A percentile compares a stretch with the other conserved stretches of the same genome.
Conservation (phyloP, 23 tunicate genomes). For the Clavelina lepadiformis region DNA sequence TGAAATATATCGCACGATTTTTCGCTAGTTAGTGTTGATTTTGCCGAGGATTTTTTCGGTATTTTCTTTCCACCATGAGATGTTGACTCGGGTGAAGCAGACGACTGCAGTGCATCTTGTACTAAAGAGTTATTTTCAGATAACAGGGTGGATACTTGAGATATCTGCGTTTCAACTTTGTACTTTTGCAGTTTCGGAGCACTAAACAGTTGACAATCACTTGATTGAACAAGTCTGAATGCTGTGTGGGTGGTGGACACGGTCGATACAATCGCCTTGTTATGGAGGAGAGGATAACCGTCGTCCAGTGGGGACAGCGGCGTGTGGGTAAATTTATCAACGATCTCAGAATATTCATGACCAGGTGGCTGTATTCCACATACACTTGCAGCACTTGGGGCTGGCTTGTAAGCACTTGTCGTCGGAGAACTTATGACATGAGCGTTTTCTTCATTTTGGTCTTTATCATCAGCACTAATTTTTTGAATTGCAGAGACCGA, state of each 20-base stretch:
- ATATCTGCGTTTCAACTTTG: conserved; percentile 16
- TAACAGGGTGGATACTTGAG: conserved; percentile 12
- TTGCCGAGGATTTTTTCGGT: too few species aligned
- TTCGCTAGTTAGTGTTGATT: too few species aligned
- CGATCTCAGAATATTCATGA: conserved; percentile 18
- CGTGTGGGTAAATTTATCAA: conserved; percentile 14
- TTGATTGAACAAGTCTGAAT: conserved; percentile 5
- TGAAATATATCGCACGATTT: too few species aligned
- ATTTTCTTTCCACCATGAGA: too few species aligned
- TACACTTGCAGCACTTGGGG: conserved; percentile 42
- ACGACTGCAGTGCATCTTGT: too few species aligned
- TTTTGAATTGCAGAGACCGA: background rate
- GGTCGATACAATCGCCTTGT: background rate
- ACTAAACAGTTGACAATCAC: background rate
- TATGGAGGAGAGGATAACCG: background rate
- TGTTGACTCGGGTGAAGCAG: too few species aligned
- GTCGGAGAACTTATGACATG: background rate
- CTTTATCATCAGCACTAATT: too few species aligned
- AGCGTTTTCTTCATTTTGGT: background rate
- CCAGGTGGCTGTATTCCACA: conserved; percentile 8
- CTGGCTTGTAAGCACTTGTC: conserved; percentile 22
- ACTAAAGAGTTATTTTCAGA: conserved; percentile 6
- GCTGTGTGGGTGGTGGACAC: conserved; percentile 22
- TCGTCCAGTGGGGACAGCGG: background rate
- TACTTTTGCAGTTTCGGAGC: conserved; percentile 26